These are phyloP conservation scores for Cynopterus sphinx DNA, from an alignment of 2,797 vertebrate genomes.

Conservation along the genomic window DNA sequence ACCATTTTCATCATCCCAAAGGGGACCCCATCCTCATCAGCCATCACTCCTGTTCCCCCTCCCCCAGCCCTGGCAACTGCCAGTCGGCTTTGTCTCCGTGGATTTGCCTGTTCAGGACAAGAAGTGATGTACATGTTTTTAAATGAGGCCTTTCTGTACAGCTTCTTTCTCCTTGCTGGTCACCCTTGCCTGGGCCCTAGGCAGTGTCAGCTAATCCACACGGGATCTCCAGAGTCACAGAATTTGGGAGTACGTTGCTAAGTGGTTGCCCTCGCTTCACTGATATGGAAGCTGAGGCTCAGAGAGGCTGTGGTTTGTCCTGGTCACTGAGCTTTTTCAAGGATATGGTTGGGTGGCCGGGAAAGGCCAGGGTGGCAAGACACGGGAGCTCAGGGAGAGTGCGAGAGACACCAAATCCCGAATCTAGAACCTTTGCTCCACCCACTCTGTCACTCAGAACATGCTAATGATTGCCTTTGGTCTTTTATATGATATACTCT, in stretches of 20 bases:
- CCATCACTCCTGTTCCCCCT: neutral
- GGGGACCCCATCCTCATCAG: neutral
- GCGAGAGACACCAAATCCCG: neutral
- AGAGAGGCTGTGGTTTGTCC: neutral
- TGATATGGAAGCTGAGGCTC: neutral
- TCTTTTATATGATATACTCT: neutral
- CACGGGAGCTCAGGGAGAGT: neutral
- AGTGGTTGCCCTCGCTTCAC: neutral
- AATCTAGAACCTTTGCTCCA: neutral
- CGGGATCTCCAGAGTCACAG: neutral
- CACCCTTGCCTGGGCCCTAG: neutral
- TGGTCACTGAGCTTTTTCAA: neutral
- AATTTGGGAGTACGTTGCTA: neutral
- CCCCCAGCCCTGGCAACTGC: neutral
- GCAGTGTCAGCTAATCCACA: too few relatives aligned
- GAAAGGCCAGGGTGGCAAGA: neutral
- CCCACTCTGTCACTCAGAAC: neutral
- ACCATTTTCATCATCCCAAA: neutral
- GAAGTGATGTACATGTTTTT: neutral
- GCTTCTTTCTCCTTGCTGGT: neutral
- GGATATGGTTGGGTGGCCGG: neutral
- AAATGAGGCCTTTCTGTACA: neutral
- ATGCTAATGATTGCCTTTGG: too few relatives aligned
- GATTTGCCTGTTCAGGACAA: neutral
- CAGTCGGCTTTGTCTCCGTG: neutral